Evolutionary conservation across 2,797 vertebrate genomes (phyloP), one percentile per base, ranked within the genome.

Genomic region (Erethizon dorsatum): DNA sequence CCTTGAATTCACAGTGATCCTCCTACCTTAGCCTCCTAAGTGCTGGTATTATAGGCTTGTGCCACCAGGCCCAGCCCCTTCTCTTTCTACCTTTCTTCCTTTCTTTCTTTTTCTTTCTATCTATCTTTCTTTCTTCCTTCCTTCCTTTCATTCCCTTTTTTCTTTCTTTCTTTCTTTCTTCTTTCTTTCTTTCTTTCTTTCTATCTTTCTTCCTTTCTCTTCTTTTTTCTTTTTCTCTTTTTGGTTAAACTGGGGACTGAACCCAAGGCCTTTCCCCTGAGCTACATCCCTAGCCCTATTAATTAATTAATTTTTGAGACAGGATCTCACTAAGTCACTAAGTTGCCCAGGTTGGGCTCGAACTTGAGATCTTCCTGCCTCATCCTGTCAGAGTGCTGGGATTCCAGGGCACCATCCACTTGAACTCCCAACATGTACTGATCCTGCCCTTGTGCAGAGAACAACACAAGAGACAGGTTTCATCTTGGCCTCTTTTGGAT

Each of bases 61-160:
- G 17, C 24, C 31, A 33, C 13, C 31, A 65, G 28, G 13, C 12
- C 31, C 31, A 33, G 31, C 63, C 31, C 63, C 31, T 65, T 41
- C 37, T 41, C 37, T 41, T 41, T 41, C 37, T 41, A 41, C 37
- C 37, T 59, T 22, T 9, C 57, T 59, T 24, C 8, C 57, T 59
- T 26, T 59, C 22, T 8, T 26, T 59, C 20, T 59, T 8, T 24
- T 8, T 22, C 57, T 59, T 26, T 59, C 22, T 8, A 8, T 59
- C 20, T 65, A 5, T 15, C 1, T 31, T 17, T 0, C 33, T 67
- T n/a, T 7, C 31, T n/a, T n/a, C 0, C 14, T 67, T n/a, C 7
- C 33, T 18, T 15, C 28, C 59, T 57, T 57, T 20, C 5, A 4
- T 20, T 18, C 5, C 18, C 6, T 57, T 18, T 20, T 20, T 57